Evolutionary conservation across 2,113 vertebrate genomes (phyloP).

Genomic region (Phalacrocorax pelagicus): DNA sequence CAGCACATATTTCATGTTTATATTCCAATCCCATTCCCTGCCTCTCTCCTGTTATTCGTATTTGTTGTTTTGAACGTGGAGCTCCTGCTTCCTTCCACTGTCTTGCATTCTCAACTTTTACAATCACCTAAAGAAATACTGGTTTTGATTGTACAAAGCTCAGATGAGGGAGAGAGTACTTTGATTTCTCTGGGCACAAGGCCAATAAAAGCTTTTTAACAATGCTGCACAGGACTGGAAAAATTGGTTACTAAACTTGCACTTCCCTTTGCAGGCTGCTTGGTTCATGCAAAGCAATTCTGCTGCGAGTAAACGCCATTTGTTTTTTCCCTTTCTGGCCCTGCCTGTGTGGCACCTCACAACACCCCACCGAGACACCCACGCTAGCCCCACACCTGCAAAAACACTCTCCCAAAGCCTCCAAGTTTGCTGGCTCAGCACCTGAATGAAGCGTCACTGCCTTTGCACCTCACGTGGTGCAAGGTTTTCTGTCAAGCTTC

Average conservation of each 20-base stretch:
- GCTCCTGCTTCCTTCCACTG: conserved; percentile 10
- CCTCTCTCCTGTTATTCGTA: neutral
- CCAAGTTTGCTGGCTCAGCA: neutral
- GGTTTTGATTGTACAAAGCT: conserved; percentile 6
- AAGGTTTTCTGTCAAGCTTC: neutral
- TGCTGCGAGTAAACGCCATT: neutral
- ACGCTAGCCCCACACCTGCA: accelerated
- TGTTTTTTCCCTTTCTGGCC: neutral
- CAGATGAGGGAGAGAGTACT: neutral
- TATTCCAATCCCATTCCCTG: neutral
- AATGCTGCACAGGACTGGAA: conserved; percentile 51
- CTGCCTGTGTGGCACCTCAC: neutral
- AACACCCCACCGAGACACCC: neutral
- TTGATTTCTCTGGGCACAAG: conserved; percentile 38
- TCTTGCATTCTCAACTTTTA: neutral
- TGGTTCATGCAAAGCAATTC: neutral
- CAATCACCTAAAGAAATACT: conserved; percentile 22
- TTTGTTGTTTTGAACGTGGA: neutral
- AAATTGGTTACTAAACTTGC: conserved; percentile 27
- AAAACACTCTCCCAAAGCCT: accelerated
- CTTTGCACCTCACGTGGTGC: accelerated
- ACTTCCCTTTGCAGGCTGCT: conserved; percentile 18
- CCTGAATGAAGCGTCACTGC: neutral
- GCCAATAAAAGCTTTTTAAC: conserved; percentile 58
- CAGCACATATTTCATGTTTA: neutral